A percentile compares a stretch with the other conserved stretches of the same genome.
phyloP scores from a whole-genome alignment of 2,797 vertebrate genomes.

The Ctenosaura bakeri region DNA sequence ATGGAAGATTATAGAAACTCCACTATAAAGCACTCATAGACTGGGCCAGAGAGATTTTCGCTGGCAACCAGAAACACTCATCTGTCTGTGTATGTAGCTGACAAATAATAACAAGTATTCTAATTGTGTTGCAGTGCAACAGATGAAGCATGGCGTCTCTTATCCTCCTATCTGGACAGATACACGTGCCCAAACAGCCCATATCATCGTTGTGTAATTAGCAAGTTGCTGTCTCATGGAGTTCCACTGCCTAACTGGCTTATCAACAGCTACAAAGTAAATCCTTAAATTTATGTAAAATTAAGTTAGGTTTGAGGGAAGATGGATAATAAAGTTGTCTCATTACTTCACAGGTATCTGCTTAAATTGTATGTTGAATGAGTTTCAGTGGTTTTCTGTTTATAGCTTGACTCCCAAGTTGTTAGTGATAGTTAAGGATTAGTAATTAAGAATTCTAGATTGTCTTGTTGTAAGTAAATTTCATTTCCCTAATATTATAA shows the following conservation, averaged over 20 bases:
- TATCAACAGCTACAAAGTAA: constrained; percentile 92
- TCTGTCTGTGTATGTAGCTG: background rate
- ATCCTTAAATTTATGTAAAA: constrained; percentile 21
- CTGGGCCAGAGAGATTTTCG: background rate
- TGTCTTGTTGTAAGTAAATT: background rate
- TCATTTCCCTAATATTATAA: background rate
- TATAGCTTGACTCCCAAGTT: background rate
- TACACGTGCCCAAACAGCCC: constrained; percentile 85
- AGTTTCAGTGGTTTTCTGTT: background rate
- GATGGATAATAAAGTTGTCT: rapidly evolving
- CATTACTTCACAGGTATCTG: background rate
- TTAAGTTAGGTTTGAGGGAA: background rate
- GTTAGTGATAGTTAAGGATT: background rate
- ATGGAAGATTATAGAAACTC: background rate
- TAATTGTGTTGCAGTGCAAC: constrained; percentile 83
- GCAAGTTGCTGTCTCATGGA: constrained; percentile 91
- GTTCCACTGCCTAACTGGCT: constrained; percentile 94
- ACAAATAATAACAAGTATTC: background rate
- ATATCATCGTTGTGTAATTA: constrained; percentile 91
- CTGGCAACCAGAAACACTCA: background rate
- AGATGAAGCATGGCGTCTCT: constrained; percentile 94
- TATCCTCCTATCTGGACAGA: constrained; percentile 89
- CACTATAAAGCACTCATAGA: background rate
- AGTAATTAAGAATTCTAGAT: background rate
- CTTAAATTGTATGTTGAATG: background rate